A percentile compares a stretch with the other conserved stretches of the same genome.
Evolutionary conservation across 2,113 vertebrate genomes (phyloP).

Genomic region (Hippocampus mohnikei): DNA sequence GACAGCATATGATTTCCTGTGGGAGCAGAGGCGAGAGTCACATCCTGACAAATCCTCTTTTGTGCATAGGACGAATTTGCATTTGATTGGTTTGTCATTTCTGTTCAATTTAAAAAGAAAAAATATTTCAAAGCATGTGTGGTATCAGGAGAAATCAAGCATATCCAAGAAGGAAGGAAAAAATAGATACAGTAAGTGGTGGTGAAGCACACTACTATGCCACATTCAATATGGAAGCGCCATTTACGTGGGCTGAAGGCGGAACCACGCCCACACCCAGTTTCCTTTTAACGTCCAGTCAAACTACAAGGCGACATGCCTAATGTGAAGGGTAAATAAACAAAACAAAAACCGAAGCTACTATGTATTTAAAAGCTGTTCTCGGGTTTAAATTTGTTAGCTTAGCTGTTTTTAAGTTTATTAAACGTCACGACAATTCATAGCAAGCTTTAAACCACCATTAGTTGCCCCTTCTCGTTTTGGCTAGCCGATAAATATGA

Average conservation of each 20-base stretch:
- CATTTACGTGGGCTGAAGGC: background rate
- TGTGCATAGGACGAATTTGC: background rate
- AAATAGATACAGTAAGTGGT: background rate
- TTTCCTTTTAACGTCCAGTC: conserved; percentile 1
- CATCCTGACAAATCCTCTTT: background rate
- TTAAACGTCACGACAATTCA: too few species aligned
- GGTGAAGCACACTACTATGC: background rate
- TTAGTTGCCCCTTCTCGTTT: background rate
- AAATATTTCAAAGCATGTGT: background rate
- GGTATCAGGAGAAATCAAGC: background rate
- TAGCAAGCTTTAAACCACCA: background rate
- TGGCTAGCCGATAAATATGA: background rate
- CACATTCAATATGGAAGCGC: background rate
- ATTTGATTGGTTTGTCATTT: background rate
- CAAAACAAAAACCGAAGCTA: background rate
- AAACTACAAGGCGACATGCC: background rate
- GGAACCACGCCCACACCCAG: background rate
- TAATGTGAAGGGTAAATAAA: background rate
- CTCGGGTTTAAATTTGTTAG: background rate
- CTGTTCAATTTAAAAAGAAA: background rate
- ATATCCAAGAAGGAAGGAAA: background rate
- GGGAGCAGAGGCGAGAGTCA: background rate
- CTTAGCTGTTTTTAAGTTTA: too few species aligned
- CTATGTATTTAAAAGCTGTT: too few species aligned
- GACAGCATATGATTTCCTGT: conserved; percentile 82